Conservation (phyloP, 2,888 invertebrate genomes). For the Polydrusus pterygomalis region DNA sequence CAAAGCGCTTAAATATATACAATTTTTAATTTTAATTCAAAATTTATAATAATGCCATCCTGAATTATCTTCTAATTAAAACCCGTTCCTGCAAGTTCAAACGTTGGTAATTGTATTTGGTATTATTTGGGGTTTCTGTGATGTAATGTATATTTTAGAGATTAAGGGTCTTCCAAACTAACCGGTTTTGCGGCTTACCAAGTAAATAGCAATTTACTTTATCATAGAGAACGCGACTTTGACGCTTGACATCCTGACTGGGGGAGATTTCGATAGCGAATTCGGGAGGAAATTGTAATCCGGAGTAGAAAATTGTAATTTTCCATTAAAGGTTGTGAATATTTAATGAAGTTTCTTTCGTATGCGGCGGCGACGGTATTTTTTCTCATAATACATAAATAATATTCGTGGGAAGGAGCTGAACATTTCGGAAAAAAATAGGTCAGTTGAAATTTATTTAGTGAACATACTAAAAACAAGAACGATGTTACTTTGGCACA, state of each 20-base stretch:
- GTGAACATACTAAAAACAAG: too few species aligned
- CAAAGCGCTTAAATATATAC: background rate
- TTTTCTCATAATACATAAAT: background rate
- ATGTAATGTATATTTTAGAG: constrained; percentile 42
- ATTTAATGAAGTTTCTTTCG: constrained; percentile 10
- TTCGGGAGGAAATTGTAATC: background rate
- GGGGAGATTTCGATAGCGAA: constrained; percentile 1
- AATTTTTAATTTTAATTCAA: background rate
- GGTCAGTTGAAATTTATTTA: background rate
- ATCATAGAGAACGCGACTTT: constrained; percentile 15
- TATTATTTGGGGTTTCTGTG: constrained; percentile 41
- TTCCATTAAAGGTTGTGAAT: constrained; percentile 19
- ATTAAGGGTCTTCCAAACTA: constrained; percentile 36
- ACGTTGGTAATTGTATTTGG: constrained; percentile 40
- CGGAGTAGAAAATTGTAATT: background rate
- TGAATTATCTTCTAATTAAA: constrained; percentile 24
- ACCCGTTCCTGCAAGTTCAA: constrained; percentile 33
- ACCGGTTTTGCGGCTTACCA: constrained; percentile 34
- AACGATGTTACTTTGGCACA: too few species aligned
- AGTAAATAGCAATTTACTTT: constrained; percentile 25
- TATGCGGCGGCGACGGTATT: background rate
- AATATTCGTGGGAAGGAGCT: background rate
- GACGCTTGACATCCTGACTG: constrained; percentile 19
- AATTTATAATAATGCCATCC: constrained; percentile 2
- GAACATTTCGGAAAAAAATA: background rate